phyloP scores from a whole-genome alignment of 2,113 vertebrate genomes.

The Siniperca knerii region DNA sequence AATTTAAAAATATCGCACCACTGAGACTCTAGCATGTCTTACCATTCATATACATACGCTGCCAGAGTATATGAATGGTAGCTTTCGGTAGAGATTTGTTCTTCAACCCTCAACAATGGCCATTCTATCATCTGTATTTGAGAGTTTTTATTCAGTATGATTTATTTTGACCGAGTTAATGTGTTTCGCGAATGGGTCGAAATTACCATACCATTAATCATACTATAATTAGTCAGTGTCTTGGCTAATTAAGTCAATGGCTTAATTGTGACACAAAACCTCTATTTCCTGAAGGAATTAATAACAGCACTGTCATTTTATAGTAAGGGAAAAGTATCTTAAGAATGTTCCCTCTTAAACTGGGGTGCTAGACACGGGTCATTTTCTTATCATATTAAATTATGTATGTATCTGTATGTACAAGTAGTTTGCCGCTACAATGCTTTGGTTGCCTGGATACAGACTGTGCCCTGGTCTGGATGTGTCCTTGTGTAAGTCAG shows the following conservation, averaged over 20 bases:
- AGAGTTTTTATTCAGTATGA: constrained; percentile 77
- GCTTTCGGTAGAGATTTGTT: constrained; percentile 37
- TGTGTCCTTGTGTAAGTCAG: not conserved
- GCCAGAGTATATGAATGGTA: constrained; percentile 14
- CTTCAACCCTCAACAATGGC: constrained; percentile 33
- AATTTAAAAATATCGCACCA: not conserved
- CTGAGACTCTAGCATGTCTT: constrained; percentile 8
- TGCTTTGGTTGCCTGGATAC: constrained; percentile 31
- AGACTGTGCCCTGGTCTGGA: not conserved
- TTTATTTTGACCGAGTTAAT: constrained; percentile 83
- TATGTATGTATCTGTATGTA: not conserved
- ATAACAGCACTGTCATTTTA: constrained; percentile 85
- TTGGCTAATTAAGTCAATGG: constrained; percentile 57
- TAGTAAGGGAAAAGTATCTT: constrained; percentile 63
- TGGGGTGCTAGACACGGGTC: not conserved
- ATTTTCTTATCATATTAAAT: constrained; percentile 1
- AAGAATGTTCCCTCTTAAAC: constrained; percentile 9
- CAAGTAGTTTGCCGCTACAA: not conserved
- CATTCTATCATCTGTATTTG: constrained; percentile 53
- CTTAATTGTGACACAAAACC: constrained; percentile 84
- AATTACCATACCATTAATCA: constrained; percentile 90
- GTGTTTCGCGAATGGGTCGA: constrained; percentile 77
- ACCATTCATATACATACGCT: not conserved
- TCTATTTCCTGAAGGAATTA: constrained; percentile 83
- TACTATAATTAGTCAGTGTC: constrained; percentile 83